phyloP scores from a whole-genome alignment of 2,888 invertebrate genomes.

The Parelbella ahira region DNA sequence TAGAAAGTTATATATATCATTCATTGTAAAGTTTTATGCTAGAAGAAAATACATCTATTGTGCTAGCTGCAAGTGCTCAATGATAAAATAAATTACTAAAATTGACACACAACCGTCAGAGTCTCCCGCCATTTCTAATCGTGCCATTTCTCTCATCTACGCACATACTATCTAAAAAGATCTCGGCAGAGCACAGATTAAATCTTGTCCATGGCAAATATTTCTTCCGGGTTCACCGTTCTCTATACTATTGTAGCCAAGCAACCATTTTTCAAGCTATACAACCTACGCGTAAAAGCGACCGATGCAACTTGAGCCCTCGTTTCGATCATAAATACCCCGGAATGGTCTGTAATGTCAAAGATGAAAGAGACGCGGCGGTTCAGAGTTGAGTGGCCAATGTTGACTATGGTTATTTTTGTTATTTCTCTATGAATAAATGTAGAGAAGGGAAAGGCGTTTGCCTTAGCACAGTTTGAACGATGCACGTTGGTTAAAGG shows the following conservation, averaged over 20 bases:
- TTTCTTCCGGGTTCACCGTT: slow-evolving; percentile 73
- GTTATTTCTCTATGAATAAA: slow-evolving; percentile 80
- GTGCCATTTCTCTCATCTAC: slow-evolving; percentile 23
- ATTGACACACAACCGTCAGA: slow-evolving; percentile 25
- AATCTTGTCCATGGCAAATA: slow-evolving; percentile 67
- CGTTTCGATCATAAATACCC: slow-evolving; percentile 34
- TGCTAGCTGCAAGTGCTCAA: slow-evolving; percentile 8
- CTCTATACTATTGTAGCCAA: slow-evolving; percentile 68
- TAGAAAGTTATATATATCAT: slow-evolving; percentile 20
- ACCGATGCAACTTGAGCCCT: slow-evolving; percentile 47
- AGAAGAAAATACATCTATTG: slow-evolving; percentile 2
- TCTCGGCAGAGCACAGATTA: slow-evolving; percentile 56
- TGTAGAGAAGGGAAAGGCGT: slow-evolving; percentile 76
- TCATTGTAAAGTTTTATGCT: slow-evolving; percentile 9
- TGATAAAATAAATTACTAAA: slow-evolving; percentile 24
- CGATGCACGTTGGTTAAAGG: slow-evolving; percentile 52
- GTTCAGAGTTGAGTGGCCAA: slow-evolving; percentile 47
- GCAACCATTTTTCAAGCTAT: slow-evolving; percentile 75
- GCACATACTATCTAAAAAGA: slow-evolving; percentile 38
- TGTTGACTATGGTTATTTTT: slow-evolving; percentile 74
- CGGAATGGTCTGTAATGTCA: slow-evolving; percentile 17
- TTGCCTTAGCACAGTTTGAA: slow-evolving; percentile 76
- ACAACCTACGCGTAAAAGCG: slow-evolving; percentile 66
- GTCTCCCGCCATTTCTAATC: slow-evolving; percentile 24
- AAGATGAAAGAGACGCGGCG: slow-evolving; percentile 29